Percentiles rank a stretch among this genome's conserved stretches.
phyloP scores from a whole-genome alignment of 2,113 vertebrate genomes.

The Micromys minutus region DNA sequence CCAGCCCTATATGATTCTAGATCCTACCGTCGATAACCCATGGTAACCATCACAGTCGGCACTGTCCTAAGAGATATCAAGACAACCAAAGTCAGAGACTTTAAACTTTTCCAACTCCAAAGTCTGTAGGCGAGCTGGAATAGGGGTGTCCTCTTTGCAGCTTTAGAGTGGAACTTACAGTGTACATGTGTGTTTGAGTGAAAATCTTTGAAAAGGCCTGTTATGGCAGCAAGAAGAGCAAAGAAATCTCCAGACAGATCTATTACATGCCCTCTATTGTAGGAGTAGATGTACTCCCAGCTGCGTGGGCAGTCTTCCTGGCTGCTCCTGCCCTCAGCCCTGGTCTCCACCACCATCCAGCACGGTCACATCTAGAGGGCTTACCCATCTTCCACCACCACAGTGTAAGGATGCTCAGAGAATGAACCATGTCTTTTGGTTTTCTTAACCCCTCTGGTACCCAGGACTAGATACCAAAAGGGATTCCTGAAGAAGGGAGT shows the following conservation, averaged over 20 bases:
- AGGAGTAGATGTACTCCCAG: not conserved
- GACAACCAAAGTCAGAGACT: not conserved
- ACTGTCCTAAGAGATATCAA: not conserved
- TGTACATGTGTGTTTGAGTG: not conserved
- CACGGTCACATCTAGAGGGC: accelerated
- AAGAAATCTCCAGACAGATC: not conserved
- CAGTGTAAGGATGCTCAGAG: not conserved
- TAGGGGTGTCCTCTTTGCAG: too few relatives aligned
- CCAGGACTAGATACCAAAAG: not conserved
- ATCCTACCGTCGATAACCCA: not conserved
- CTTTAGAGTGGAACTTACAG: not conserved
- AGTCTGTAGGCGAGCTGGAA: not conserved
- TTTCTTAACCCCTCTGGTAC: not conserved
- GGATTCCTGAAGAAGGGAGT: not conserved
- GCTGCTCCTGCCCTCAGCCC: not conserved
- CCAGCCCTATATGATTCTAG: not conserved
- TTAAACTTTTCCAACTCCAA: not conserved
- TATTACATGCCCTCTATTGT: not conserved
- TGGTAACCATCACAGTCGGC: not conserved
- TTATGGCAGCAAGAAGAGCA: not conserved
- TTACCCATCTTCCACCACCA: not conserved
- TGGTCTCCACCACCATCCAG: not conserved
- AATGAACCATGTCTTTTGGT: not conserved
- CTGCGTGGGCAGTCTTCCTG: not conserved
- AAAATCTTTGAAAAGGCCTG: not conserved